Conservation (phyloP, 30 jellyfish, hydroid and myxozoan genomes). For the Chironex yamaguchii region DNA sequence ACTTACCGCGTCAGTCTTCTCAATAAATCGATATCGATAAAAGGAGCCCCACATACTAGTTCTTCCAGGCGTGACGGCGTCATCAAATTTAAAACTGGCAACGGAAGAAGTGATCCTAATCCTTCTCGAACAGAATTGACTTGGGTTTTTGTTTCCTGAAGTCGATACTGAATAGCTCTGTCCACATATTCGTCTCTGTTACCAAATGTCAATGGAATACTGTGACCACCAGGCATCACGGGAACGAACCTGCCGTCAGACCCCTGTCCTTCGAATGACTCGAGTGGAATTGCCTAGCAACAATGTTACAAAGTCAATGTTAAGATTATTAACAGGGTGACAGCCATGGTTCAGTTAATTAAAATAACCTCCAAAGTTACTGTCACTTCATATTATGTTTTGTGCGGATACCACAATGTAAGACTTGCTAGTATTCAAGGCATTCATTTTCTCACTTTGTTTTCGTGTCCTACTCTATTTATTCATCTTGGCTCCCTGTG, state of each 20-base stretch:
- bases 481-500: too few relatives aligned
- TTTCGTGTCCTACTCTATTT: too few relatives aligned
- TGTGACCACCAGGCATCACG: constrained; percentile 86
- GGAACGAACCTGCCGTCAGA: constrained; percentile 88
- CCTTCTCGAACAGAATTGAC: constrained; percentile 81
- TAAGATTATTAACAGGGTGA: not conserved
- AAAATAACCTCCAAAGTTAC: too few relatives aligned
- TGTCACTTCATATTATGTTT: not conserved
- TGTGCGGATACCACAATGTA: not conserved
- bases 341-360: not conserved
- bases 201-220: constrained; percentile 59
- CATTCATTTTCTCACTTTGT: too few relatives aligned
- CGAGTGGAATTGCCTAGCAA: constrained; percentile 76
- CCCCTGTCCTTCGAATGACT: constrained; percentile 86
- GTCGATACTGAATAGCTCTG: constrained; percentile 75
- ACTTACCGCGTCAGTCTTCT: constrained; percentile 81
- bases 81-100: constrained; percentile 81
- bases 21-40: constrained; percentile 67
- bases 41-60: constrained; percentile 85
- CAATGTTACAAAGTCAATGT: not conserved
- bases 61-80: constrained; percentile 81
- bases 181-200: constrained; percentile 78
- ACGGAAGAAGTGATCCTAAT: constrained; percentile 77
- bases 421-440: not conserved
- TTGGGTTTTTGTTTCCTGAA: constrained; percentile 78